Evolutionary conservation across 2,113 vertebrate species (phyloP).

Genomic region (Glaucidium brasilianum): DNA sequence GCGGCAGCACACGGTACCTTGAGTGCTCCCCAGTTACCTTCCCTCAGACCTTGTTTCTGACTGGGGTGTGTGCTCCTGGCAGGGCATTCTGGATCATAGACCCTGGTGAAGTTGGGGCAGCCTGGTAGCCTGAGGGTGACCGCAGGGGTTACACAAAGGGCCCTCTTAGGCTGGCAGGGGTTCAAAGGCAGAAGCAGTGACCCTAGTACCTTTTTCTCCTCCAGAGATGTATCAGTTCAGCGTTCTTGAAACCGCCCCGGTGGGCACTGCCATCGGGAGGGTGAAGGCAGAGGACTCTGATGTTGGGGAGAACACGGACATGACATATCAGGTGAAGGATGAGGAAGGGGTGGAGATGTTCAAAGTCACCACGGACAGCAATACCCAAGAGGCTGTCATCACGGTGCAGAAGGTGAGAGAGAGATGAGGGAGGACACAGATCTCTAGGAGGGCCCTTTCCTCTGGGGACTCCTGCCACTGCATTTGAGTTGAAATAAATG

Average conservation of each 20-base stretch:
- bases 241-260: conserved; percentile 82
- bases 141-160: not conserved
- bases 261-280: conserved; percentile 87
- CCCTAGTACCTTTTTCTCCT: not conserved
- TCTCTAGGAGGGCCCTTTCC: not conserved
- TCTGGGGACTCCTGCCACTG: not conserved
- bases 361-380: conserved; percentile 87
- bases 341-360: conserved; percentile 86
- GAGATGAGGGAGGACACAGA: not conserved
- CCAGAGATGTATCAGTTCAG: conserved; percentile 97
- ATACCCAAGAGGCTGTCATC: conserved; percentile 92
- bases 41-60: not conserved
- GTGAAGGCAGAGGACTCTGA: conserved; percentile 93
- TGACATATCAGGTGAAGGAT: conserved; percentile 91
- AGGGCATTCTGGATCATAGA: not conserved
- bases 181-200: not conserved
- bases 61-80: not conserved
- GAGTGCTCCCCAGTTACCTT: not conserved
- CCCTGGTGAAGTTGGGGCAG: not conserved
- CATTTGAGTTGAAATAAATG: not conserved
- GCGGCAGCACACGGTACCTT: not conserved
- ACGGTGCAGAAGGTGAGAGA: conserved; percentile 84
- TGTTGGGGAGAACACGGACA: conserved; percentile 96
- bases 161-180: accelerated
- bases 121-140: not conserved